Evolutionary conservation across 23 tunicate species (phyloP).

Genomic region (Trididemnum nubilum): DNA sequence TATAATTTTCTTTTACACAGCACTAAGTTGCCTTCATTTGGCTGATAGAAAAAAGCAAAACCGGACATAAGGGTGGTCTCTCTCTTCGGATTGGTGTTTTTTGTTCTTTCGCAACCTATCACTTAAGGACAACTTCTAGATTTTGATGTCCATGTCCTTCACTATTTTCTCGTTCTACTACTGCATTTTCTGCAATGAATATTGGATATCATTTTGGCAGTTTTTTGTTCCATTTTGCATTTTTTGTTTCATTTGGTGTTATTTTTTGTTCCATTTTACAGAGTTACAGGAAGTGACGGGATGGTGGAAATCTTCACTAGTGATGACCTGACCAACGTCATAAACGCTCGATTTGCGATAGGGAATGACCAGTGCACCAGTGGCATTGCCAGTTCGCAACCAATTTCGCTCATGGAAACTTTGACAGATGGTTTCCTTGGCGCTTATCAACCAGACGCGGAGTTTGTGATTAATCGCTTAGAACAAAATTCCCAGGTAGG

Average conservation of each 20-base stretch:
- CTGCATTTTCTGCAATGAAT: too few species aligned
- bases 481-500: background rate
- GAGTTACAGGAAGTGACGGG: constrained; percentile 57
- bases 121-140: too few species aligned
- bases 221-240: too few species aligned
- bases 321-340: constrained; percentile 53
- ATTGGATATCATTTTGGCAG: too few species aligned
- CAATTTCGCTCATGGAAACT: constrained; percentile 64
- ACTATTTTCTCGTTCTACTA: too few species aligned
- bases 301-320: constrained; percentile 25
- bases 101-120: too few species aligned
- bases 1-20: background rate
- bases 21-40: background rate
- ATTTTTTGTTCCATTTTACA: too few species aligned
- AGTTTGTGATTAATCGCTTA: background rate
- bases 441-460: constrained; percentile 73
- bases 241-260: too few species aligned
- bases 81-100: too few species aligned
- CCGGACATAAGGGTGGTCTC: too few species aligned
- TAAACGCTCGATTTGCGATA: constrained; percentile 67
- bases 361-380: constrained; percentile 62
- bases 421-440: constrained; percentile 53
- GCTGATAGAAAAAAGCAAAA: background rate
- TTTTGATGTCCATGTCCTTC: too few species aligned
- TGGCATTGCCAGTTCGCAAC: constrained; percentile 56